Percentiles rank a stretch among this genome's conserved stretches.
Conservation (phyloP, 2,888 invertebrate genomes). For the Pandemis heparana region DNA sequence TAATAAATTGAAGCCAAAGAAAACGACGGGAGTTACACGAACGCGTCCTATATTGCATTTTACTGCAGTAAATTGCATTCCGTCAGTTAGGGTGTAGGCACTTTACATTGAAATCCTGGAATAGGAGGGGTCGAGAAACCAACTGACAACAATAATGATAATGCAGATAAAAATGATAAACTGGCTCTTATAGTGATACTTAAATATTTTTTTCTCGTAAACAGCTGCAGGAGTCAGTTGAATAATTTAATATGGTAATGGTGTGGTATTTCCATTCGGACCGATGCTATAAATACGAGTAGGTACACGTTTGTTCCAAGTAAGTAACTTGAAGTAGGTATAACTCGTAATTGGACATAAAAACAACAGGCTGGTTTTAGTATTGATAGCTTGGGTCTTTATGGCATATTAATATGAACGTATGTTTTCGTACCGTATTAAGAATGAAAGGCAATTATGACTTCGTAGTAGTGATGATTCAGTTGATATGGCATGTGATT, state of each 20-base stretch:
- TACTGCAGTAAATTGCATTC: constrained; percentile 37
- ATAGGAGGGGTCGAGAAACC: constrained; percentile 14
- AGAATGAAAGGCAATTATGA: constrained; percentile 22
- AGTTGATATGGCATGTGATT: constrained; percentile 15
- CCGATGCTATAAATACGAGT: constrained; percentile 6
- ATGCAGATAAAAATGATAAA: constrained; percentile 32
- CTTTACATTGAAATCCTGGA: constrained; percentile 16
- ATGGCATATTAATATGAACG: constrained; percentile 4
- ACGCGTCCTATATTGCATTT: constrained; percentile 26
- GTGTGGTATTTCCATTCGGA: constrained; percentile 1
- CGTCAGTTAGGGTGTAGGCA: constrained; percentile 7
- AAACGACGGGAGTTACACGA: constrained; percentile 35
- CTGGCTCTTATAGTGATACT: constrained; percentile 12
- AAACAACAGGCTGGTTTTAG: constrained; percentile 18
- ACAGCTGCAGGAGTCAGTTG: constrained; percentile 28
- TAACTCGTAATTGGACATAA: constrained; percentile 14
- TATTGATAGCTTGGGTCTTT: constrained; percentile 9
- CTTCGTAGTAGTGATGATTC: constrained; percentile 32
- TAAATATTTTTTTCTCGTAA: constrained; percentile 20
- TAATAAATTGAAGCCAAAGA: constrained; percentile 31
- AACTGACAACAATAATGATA: constrained; percentile 17
- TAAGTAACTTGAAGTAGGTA: constrained; percentile 6
- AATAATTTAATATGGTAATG: constrained; percentile 32
- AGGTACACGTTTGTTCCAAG: constrained; percentile 1
- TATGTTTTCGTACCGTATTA: constrained; percentile 1